Conservation (phyloP, 2,797 vertebrate genomes). For the Channa striata region DNA sequence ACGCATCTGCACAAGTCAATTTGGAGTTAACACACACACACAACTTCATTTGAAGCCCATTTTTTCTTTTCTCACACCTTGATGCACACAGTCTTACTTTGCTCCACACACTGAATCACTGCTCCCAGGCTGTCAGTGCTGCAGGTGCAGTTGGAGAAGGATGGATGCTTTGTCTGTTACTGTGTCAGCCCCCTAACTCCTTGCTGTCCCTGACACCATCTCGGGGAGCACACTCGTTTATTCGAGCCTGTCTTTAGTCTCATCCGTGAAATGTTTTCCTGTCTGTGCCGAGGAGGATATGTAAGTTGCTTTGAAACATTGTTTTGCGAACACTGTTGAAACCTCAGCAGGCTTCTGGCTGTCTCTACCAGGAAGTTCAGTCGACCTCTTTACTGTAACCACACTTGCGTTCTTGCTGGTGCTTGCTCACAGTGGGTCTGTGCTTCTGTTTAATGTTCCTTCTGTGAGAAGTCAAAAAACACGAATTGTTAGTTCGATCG, state of each 20-base stretch:
- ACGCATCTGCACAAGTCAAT: not conserved
- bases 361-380: constrained; percentile 75
- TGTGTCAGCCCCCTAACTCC: not conserved
- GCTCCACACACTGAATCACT: not conserved
- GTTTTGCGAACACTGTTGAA: constrained; percentile 52
- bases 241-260: constrained; percentile 2
- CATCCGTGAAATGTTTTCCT: constrained; percentile 40
- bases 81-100: not conserved
- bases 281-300: constrained; percentile 51
- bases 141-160: constrained; percentile 55
- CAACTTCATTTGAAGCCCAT: not conserved
- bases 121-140: constrained; percentile 28
- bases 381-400: constrained; percentile 73
- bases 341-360: constrained; percentile 58
- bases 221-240: constrained; percentile 1
- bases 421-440: constrained; percentile 17
- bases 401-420: constrained; percentile 43
- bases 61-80: not conserved
- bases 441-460: not conserved
- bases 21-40: constrained; percentile 20
- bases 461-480: not conserved
- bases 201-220: not conserved
- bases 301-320: constrained; percentile 50
- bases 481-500: too few relatives aligned
- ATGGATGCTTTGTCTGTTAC: constrained; percentile 4